Evolutionary conservation across 2,888 invertebrate species (phyloP).

Genomic region (Drosophila acutilabella): DNA sequence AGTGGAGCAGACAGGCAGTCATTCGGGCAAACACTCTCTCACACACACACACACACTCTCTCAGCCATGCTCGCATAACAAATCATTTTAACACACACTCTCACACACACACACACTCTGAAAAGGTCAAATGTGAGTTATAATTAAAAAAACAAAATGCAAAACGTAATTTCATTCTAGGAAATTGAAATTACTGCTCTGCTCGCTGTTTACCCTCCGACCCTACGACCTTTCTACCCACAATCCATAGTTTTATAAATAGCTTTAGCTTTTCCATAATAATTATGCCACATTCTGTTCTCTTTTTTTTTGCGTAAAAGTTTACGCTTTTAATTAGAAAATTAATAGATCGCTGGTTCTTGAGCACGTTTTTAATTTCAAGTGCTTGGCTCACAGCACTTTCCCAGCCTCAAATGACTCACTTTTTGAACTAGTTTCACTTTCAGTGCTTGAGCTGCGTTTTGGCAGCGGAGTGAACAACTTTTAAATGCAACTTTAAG

Average conservation of each 20-base stretch:
- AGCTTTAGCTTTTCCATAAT: conserved; percentile 7
- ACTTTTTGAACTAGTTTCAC: conserved; percentile 1
- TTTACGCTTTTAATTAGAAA: conserved; percentile 27
- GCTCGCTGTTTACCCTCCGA: conserved; percentile 16
- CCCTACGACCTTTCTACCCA: neutral
- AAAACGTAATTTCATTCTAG: conserved; percentile 66
- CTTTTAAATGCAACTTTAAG: neutral
- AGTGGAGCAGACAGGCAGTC: conserved; percentile 39
- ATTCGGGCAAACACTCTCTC: conserved; percentile 25
- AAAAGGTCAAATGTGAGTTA: conserved; percentile 61
- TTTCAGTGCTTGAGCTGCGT: neutral
- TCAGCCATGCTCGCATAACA: conserved; percentile 13
- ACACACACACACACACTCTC: conserved; percentile 7
- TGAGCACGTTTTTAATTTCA: conserved; percentile 15
- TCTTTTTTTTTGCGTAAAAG: conserved; percentile 16
- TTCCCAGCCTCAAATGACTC: conserved; percentile 3
- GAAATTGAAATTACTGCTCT: conserved; percentile 67
- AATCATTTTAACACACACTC: conserved; percentile 30
- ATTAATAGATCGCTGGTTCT: conserved; percentile 31
- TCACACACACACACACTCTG: conserved; percentile 15
- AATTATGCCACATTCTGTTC: conserved; percentile 11
- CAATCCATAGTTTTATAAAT: conserved; percentile 16
- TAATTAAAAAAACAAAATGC: conserved; percentile 60
- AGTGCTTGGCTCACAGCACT: conserved; percentile 2
- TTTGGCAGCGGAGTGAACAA: neutral